These are phyloP conservation scores for Grammatotria lemairii DNA, from an alignment of 2,113 vertebrate species.

Conservation along the genomic window DNA sequence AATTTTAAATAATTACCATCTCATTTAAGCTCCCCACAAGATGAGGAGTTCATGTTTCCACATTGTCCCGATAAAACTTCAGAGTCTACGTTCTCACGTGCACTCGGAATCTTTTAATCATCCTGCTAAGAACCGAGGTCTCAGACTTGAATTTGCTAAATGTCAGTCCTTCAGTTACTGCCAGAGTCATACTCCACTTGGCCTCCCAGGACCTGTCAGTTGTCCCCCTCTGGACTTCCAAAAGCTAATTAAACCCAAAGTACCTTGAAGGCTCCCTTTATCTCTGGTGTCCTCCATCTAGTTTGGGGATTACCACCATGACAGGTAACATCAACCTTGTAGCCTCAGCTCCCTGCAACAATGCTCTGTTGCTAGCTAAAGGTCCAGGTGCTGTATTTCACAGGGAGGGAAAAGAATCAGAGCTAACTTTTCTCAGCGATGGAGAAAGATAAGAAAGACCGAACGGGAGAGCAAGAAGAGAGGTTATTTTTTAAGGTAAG, in stretches of 20 bases:
- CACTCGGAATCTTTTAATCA: neutral
- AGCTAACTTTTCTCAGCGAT: neutral
- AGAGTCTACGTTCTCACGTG: neutral
- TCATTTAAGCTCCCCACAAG: neutral
- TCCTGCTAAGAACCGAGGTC: neutral
- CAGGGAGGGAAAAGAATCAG: neutral
- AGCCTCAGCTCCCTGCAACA: neutral
- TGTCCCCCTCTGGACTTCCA: neutral
- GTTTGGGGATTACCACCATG: neutral
- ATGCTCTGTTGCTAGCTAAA: neutral
- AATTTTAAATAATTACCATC: neutral
- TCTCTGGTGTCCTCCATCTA: neutral
- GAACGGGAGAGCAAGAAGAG: neutral
- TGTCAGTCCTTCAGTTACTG: neutral
- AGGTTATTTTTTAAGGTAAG: neutral
- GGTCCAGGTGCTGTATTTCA: neutral
- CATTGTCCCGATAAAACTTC: neutral
- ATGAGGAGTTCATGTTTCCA: neutral
- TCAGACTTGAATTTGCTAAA: neutral
- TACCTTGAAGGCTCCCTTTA: neutral
- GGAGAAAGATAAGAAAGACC: neutral
- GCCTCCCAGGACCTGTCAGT: neutral
- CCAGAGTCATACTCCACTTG: neutral
- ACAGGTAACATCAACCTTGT: neutral
- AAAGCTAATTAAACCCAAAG: neutral